Percentiles rank a stretch among this genome's conserved stretches.
These are phyloP conservation scores for Podiceps cristatus DNA, from an alignment of 2,113 vertebrate genomes.

Conservation along the genomic window DNA sequence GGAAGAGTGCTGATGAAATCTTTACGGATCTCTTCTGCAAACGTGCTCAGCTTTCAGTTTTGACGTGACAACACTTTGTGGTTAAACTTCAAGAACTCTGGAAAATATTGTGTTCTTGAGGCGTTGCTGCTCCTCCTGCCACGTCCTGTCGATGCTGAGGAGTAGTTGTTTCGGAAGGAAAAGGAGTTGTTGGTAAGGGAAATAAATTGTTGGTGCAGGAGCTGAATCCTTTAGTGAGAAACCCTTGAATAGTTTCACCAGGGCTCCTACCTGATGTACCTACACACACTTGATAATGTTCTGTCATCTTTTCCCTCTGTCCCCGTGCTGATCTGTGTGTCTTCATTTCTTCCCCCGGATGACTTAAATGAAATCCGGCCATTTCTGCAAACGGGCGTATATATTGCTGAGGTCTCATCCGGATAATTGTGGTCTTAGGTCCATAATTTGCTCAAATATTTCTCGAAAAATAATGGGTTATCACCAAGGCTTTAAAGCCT, in stretches of 20 bases:
- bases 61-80: neutral
- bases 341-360: neutral
- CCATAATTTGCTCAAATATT: neutral
- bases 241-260: neutral
- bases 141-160: accelerated
- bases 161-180: neutral
- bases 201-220: neutral
- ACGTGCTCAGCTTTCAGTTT: neutral
- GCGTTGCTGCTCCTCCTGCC: accelerated
- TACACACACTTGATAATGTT: accelerated
- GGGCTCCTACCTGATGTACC: neutral
- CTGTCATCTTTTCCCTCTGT: neutral
- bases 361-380: neutral
- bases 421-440: neutral
- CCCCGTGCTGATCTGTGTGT: accelerated
- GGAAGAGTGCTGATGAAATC: no score
- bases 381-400: accelerated
- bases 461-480: neutral
- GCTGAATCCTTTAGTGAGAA: neutral
- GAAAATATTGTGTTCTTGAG: accelerated
- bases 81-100: neutral
- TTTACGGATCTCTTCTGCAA: neutral
- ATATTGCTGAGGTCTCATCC: neutral
- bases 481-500: neutral
- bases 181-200: neutral